Conservation (phyloP, 30 jellyfish, hydroid and myxozoan species). For the Rhopilema esculentum region DNA sequence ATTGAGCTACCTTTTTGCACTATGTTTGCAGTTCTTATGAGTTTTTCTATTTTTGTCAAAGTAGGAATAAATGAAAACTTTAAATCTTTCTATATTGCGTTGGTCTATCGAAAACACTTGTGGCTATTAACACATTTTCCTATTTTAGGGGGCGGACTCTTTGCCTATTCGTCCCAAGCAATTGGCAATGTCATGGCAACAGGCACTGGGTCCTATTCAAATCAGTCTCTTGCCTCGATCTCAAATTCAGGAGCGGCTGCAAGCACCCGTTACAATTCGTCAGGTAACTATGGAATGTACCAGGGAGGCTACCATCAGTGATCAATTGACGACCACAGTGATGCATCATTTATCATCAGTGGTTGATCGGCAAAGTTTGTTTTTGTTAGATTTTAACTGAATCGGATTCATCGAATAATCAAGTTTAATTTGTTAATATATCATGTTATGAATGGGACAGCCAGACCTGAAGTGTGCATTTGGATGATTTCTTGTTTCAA, state of each 20-base stretch:
- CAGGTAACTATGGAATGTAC: constrained; percentile 36
- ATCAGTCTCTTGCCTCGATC: constrained; percentile 19
- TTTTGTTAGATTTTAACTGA: not conserved
- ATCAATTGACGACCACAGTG: not conserved
- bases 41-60: no score
- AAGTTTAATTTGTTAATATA: not conserved
- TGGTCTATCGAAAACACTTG: no score
- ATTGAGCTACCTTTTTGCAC: no score
- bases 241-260: constrained; percentile 2
- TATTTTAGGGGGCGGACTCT: constrained; percentile 85
- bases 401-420: not conserved
- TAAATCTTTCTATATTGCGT: no score
- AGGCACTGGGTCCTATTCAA: constrained; percentile 76
- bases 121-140: not conserved
- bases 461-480: not conserved
- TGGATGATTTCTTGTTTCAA: not conserved
- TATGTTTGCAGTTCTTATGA: no score
- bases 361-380: not conserved
- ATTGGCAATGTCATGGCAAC: constrained; percentile 98
- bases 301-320: constrained; percentile 30
- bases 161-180: constrained; percentile 97
- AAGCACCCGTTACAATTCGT: constrained; percentile 36
- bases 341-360: not conserved
- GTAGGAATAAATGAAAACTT: no score
- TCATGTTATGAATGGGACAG: not conserved